Evolutionary conservation across 2,797 vertebrate genomes (phyloP), one percentile per base, ranked within the genome.

Genomic region (Crocidura indochinensis): DNA sequence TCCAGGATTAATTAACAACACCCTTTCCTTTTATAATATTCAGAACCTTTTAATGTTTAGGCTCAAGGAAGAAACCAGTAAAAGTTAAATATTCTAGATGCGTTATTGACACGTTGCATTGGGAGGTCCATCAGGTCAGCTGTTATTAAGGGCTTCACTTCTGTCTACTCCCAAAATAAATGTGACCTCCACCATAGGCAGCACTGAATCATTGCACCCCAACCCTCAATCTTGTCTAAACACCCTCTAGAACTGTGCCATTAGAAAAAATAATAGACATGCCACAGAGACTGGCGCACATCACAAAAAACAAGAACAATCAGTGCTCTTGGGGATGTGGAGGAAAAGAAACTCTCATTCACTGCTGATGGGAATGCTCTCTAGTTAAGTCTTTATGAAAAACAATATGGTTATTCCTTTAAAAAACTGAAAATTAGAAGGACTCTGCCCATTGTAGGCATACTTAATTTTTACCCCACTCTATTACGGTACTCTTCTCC

Each of bases 1-100:
- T 60, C 76, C 85, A 88, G 51, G 22, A 78, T 72, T 38, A 68
- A 44, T 51, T 78, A 81, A 53, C 31, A 83, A 65, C 3, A 38
- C 10, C 1, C 6, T 65, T 85, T 65, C 31, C n/a, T 12, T 89
- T 72, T 73, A 47, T 8, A 93, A 51, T n/a, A 73, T 19, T 73
- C 29, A 85, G 51, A 77, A 67, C 47, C 24, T 75, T 77, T 1
- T 85, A 44, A 49, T 15, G 78, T 76, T 11, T 71, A 77, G n/a
- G 44, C 62, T 94, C 38, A 47, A 92, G 10, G 91, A 88, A 69
- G 20, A 83, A 1, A 53, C 10, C 12, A 47, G 11, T 29, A 27
- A 76, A 74, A 60, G 64, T 68, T 60, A 94, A 69, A n/a, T 31
- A 62, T 46, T 17, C 1, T 20, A 56, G 2, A 29, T 73, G 56